A percentile compares a stretch with the other conserved stretches of the same genome.
These are phyloP conservation scores for Caenorhabditis macrosperma DNA, from an alignment of 2,888 invertebrate genomes.

Conservation along the genomic window DNA sequence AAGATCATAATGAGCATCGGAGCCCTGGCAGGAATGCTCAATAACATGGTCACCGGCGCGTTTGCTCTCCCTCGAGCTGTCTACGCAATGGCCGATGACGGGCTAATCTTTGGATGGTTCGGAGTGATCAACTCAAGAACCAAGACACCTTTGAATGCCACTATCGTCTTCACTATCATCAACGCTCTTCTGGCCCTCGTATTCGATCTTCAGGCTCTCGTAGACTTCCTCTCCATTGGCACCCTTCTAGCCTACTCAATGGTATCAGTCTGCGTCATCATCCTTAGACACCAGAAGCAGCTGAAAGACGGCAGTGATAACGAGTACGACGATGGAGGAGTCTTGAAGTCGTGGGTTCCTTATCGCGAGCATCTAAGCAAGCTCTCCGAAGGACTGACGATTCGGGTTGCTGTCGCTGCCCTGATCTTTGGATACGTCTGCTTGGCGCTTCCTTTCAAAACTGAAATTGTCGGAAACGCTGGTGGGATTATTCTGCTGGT, in stretches of 20 bases:
- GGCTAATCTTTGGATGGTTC: slow-evolving; percentile 65
- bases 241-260: slow-evolving; percentile 58
- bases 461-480: slow-evolving; percentile 8
- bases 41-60: slow-evolving; percentile 63
- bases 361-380: slow-evolving; percentile 10
- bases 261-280: slow-evolving; percentile 50
- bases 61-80: slow-evolving; percentile 67
- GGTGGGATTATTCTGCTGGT: slow-evolving; percentile 31
- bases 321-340: slow-evolving; percentile 34
- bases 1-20: slow-evolving; percentile 60
- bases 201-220: slow-evolving; percentile 67
- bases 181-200: slow-evolving; percentile 64
- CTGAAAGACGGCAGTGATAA: slow-evolving; percentile 15
- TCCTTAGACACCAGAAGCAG: neutral
- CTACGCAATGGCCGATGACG: slow-evolving; percentile 71
- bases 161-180: slow-evolving; percentile 61
- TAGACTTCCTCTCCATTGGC: slow-evolving; percentile 30
- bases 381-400: slow-evolving; percentile 28
- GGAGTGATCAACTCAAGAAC: slow-evolving; percentile 60
- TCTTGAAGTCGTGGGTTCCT: slow-evolving; percentile 51
- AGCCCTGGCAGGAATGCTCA: slow-evolving; percentile 57
- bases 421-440: slow-evolving; percentile 43
- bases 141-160: slow-evolving; percentile 67
- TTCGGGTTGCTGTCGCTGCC: slow-evolving; percentile 24
- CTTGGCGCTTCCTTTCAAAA: slow-evolving; percentile 49